Conservation (phyloP, 1,140 invertebrate genomes). For the Temnothorax curvispinosus region DNA sequence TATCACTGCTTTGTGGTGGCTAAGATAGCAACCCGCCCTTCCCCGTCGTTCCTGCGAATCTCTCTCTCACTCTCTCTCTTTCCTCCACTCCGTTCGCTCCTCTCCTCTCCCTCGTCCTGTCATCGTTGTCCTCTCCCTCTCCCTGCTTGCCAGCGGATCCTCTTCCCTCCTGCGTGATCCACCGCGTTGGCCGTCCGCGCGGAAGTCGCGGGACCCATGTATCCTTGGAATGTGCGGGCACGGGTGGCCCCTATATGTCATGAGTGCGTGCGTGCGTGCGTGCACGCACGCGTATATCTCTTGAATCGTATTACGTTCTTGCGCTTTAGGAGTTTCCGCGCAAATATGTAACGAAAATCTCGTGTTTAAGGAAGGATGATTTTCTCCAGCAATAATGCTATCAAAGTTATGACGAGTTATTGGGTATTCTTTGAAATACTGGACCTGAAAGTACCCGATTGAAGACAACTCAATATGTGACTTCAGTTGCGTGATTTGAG, state of each 20-base stretch:
- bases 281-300: not conserved
- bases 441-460: not conserved
- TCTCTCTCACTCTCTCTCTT: conserved; percentile 62
- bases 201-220: conserved; percentile 31
- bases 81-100: not conserved
- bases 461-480: not conserved
- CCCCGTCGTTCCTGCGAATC: conserved; percentile 68
- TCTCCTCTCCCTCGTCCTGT: conserved; percentile 4
- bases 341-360: not conserved
- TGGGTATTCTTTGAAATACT: not conserved
- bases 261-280: not conserved
- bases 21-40: conserved; percentile 84
- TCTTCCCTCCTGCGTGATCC: conserved; percentile 32
- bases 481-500: not conserved
- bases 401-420: not conserved
- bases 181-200: conserved; percentile 7
- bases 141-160: not conserved
- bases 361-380: not conserved
- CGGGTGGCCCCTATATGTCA: not conserved
- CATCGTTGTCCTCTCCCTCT: conserved; percentile 13
- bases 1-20: conserved; percentile 86
- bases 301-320: conserved; percentile 27
- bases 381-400: not conserved
- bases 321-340: not conserved
- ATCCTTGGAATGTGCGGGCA: conserved; percentile 43